Base-by-base conservation (phyloP, 2,113 vertebrate genomes). In the Erinaceus europaeus region DNA sequence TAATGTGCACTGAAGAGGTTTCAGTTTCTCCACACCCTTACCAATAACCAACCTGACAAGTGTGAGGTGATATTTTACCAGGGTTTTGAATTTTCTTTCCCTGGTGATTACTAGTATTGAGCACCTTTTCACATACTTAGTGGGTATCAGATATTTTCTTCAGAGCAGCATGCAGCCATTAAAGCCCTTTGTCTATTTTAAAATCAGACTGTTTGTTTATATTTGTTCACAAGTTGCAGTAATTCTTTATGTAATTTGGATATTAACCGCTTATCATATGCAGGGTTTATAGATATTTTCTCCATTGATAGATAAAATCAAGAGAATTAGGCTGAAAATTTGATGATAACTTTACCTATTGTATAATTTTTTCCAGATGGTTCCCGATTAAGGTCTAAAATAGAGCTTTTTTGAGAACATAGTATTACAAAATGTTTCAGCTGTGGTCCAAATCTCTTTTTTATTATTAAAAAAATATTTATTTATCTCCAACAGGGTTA, bases 371-470 rank as follows among this genome's bases (percentile, higher is more conserved):
- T 15, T 27, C 17, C 78, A 87, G 20, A 9, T 84, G 9, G 5
- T n/a, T 84, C 21, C 52, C 84, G 73, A 86, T 8, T 3, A 67
- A 87, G 9, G 13, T 53, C 42, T 80, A 64, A 91, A 82, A 44
- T 50, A 83, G 6, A 79, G 25, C 21, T 6, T 86, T 84, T 92
- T 81, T 6, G 78, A 89, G 40, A 73, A 76, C 21, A 61, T 64
- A 69, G 44, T 12, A 73, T 68, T 15, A 74, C 32, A 75, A 84
- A 76, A 84, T 29, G 62, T 71, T 89, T 91, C 11, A 61, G 62
- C 72, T 27, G 27, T 87, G 9, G 6, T 74, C 40, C 6, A 40
- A 62, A 18, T 69, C 10, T 86, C 40, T 27, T 91, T n/a, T 83
- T 88, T 4, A n/a, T n/a, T 71, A 52, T n/a, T n/a, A n/a, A n/a